Percentiles rank a stretch among this genome's conserved stretches.
Conservation (phyloP, 2,888 invertebrate species). For the Tortrix viridana region DNA sequence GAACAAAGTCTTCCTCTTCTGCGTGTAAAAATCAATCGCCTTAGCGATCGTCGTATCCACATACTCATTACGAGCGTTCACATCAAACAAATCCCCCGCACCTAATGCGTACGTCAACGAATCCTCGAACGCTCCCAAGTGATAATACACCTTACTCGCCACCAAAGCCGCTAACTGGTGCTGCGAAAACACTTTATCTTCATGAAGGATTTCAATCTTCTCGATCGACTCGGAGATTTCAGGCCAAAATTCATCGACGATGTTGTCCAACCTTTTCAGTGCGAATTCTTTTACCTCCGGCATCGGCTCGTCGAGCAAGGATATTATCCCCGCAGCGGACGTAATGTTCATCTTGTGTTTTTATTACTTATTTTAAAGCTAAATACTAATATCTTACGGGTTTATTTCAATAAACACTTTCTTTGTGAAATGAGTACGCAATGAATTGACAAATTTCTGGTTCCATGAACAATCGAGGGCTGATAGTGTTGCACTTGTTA, state of each 20-base stretch:
- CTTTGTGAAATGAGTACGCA: slow-evolving; percentile 51
- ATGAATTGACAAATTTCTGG: slow-evolving; percentile 79
- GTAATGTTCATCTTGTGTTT: slow-evolving; percentile 76
- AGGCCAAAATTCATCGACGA: slow-evolving; percentile 99
- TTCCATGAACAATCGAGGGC: slow-evolving; percentile 50
- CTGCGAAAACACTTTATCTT: slow-evolving; percentile 94
- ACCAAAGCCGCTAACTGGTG: slow-evolving; percentile 97
- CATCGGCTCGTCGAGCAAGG: slow-evolving; percentile 97
- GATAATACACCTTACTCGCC: slow-evolving; percentile 99
- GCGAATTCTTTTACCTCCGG: slow-evolving; percentile 97
- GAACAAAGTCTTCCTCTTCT: slow-evolving; percentile 90
- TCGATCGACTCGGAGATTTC: slow-evolving; percentile 99
- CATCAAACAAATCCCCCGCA: slow-evolving; percentile 97
- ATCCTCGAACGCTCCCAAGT: slow-evolving; percentile 98
- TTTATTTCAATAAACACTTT: slow-evolving; percentile 34
- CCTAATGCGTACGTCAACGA: slow-evolving; percentile 98
- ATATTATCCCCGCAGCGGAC: slow-evolving; percentile 94
- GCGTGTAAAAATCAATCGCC: slow-evolving; percentile 98
- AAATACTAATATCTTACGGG: slow-evolving; percentile 25
- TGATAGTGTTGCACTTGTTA: slow-evolving; percentile 10
- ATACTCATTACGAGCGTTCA: slow-evolving; percentile 96
- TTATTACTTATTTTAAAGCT: slow-evolving; percentile 40
- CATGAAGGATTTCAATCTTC: slow-evolving; percentile 98
- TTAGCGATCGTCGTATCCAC: slow-evolving; percentile 98
- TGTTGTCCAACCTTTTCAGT: slow-evolving; percentile 94